Base-by-base conservation (phyloP, 2,888 invertebrate species). In the Amphipoea oculea region DNA sequence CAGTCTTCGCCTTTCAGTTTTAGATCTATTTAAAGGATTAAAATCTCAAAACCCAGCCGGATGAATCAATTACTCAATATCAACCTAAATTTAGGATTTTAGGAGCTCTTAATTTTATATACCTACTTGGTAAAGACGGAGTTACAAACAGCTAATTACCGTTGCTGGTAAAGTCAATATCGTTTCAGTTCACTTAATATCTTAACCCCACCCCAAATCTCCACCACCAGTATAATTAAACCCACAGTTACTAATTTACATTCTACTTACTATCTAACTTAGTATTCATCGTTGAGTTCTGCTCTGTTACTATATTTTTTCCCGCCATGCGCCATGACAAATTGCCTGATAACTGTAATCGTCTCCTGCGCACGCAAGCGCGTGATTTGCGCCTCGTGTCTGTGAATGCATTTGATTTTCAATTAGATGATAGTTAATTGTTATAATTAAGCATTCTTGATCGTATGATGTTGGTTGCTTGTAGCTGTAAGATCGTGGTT, bases 391-490 rank as follows among this genome's bases (percentile, higher is more conserved):
- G 73, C 12, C 45, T 73, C 69, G 60, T 76, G 86, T 42, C 29
- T 65, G 9, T 80, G 76, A 73, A 84, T 85, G 42, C 36, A 65
- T 85, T 85, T 74, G 84, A 68, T 85, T 86, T 74, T 76, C 80
- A 86, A 85, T 85, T 86, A 83, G 54, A 65, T 51, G 75, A 51
- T 73, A 36, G 62, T 74, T 84, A 79, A 85, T 86, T 84, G 66
- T 83, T 74, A 74, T 79, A 81, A 79, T 87, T 71, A 62, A 63
- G n/a, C 65, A 86, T 80, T 84, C 76, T 80, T 79, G 23, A 48
- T 70, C 23, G 20, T 76, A 54, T 82, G 72, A 65, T 76, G 60
- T 73, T 65, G 12, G 3, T 66, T 36, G 48, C 11, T 60, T 57
- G 29, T 48, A 63, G 12, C 45, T 72, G n/a, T 57, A 23, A 51